Conservation (phyloP, 1,140 invertebrate genomes). For the Popillia japonica region DNA sequence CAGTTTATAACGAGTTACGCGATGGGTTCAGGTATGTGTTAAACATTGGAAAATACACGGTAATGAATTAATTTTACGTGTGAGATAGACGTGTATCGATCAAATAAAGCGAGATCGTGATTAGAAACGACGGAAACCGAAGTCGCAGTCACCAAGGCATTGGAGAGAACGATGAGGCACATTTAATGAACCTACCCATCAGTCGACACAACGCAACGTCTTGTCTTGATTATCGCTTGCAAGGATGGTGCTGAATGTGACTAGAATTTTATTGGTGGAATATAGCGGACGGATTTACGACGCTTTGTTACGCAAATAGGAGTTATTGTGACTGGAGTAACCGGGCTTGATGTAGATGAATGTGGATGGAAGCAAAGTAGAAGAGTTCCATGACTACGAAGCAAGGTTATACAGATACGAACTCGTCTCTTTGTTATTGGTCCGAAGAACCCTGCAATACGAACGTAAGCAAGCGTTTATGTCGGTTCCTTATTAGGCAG, state of each 20-base stretch:
- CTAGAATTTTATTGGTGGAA: conserved; percentile 28
- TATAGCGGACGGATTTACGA: conserved; percentile 20
- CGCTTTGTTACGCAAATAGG: conserved; percentile 33
- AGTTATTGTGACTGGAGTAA: conserved; percentile 12
- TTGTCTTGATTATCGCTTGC: conserved; percentile 34
- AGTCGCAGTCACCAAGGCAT: neutral
- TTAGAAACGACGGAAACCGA: conserved; percentile 4
- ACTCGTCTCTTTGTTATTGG: neutral
- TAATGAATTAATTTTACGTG: neutral
- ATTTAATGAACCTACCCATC: conserved; percentile 28
- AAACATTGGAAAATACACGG: neutral
- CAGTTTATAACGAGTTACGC: neutral
- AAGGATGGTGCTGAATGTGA: conserved; percentile 22
- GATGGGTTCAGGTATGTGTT: neutral
- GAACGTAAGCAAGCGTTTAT: conserved; percentile 10
- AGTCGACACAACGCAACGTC: neutral
- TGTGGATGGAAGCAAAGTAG: neutral
- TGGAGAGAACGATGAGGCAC: neutral
- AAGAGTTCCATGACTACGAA: neutral
- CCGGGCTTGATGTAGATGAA: neutral
- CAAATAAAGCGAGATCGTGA: neutral
- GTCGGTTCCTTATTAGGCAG: neutral
- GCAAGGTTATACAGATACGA: neutral
- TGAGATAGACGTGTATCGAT: conserved; percentile 1
- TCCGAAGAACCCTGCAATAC: neutral